Conservation (phyloP, 2,113 vertebrate genomes). For the Centropus bengalensis region DNA sequence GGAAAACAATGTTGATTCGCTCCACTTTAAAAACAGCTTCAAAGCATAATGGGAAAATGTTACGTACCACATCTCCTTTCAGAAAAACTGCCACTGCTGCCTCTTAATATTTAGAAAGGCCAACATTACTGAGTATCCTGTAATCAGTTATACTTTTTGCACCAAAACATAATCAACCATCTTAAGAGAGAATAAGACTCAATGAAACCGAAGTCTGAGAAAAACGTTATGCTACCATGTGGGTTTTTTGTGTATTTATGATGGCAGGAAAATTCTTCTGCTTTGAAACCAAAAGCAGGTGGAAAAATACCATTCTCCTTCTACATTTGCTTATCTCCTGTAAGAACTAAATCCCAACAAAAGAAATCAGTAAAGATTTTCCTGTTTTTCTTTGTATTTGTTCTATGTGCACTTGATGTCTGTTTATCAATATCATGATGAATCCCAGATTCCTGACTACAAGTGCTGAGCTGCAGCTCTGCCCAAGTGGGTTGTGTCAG, state of each 20-base stretch:
- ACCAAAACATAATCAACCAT: neutral
- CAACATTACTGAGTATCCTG: neutral
- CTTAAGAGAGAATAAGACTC: neutral
- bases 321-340: neutral
- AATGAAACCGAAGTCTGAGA: neutral
- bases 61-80: neutral
- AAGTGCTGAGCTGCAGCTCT: neutral
- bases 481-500: neutral
- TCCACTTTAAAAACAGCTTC: neutral
- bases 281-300: neutral
- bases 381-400: neutral
- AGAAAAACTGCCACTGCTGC: neutral
- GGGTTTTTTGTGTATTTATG: neutral
- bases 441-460: rapidly evolving
- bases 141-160: neutral
- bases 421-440: neutral
- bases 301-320: neutral
- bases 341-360: neutral
- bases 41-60: neutral
- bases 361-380: neutral
- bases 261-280: neutral
- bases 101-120: neutral
- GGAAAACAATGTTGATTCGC: neutral
- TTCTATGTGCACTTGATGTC: neutral
- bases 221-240: neutral